Evolutionary conservation across 1,140 invertebrate species (phyloP), one percentile per base, ranked within the genome.

Genomic region (Heliothis subflexa): DNA sequence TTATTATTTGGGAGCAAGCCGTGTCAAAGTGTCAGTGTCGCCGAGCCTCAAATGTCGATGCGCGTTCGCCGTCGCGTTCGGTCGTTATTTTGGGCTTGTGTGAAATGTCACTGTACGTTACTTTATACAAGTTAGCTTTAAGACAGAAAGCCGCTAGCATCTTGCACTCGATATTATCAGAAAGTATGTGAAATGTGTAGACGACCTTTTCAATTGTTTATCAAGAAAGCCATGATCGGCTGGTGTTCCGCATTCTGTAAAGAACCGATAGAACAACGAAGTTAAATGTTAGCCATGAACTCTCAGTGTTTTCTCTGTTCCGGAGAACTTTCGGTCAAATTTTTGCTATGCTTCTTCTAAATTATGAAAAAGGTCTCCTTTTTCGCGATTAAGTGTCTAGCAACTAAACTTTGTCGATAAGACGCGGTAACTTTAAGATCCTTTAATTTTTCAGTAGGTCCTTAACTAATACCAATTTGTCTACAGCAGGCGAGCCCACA

Each of bases 401-500:
- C 7, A 9, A 25, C 9, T 40, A 40, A 7, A 9, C 33, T 40
- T 40, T 40, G 9, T 40, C 3, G 33, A 33, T 33, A 40, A 40
- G 0, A 5, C 33, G 3, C 33, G 5, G 33, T 40, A 40, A 9
- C 33, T 40, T 40, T 52, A 16, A 3, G 3, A 52, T 5, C 50
- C 5, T n/a, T 4, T n/a, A 25, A 10, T 57, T 49, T 21, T 66
- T 47, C 40, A 16, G 40, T 62, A 13, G 21, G 21, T 25, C 2
- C 0, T 25, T 25, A 2, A 40, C 25, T 61, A 70, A 70, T 14
- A 0, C 12, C 2, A 33, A 16, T 59, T 25, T 50, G 2, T 28
- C 93, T 78, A 79, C 88, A 94, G 95, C 95, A 40, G 90, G 95
- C 28, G 96, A 96, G 81, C 96, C 96, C 5, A 95, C 96, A 83